Conservation (phyloP, 2,888 invertebrate species). For the Gandaritis pyraliata region DNA sequence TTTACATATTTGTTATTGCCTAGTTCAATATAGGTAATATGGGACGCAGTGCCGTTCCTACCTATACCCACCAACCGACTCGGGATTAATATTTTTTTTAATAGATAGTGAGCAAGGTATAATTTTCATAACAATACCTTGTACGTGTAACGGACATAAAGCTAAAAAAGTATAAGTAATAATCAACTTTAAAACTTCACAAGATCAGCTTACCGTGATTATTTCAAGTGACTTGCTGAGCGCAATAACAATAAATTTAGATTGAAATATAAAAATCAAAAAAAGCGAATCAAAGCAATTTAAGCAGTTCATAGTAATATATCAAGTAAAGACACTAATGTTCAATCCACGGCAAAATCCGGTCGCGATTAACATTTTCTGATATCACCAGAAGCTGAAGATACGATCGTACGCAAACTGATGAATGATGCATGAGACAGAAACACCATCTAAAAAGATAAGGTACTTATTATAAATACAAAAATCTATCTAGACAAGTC, state of each 20-base stretch:
- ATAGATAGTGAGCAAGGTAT: no score
- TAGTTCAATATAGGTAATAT: no score
- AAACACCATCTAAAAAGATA: conserved; percentile 31
- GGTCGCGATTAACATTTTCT: conserved; percentile 71
- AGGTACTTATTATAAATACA: conserved; percentile 19
- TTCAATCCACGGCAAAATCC: conserved; percentile 62
- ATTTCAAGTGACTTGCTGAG: conserved; percentile 32
- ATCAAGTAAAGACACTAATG: conserved; percentile 71
- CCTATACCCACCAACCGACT: no score
- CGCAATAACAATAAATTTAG: conserved; percentile 50
- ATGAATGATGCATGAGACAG: conserved; percentile 73
- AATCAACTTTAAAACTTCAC: no score
- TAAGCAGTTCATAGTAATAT: conserved; percentile 56
- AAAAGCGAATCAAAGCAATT: conserved; percentile 48
- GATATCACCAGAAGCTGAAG: conserved; percentile 75
- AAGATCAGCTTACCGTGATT: not conserved
- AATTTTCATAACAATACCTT: no score
- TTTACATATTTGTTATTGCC: no score
- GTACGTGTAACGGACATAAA: no score
- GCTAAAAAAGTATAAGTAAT: no score
- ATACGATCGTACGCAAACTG: conserved; percentile 66
- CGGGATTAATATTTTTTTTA: no score
- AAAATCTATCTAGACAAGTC: conserved; percentile 30
- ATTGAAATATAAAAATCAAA: conserved; percentile 39
- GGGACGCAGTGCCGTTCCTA: no score